phyloP scores from a whole-genome alignment of 2,797 vertebrate genomes.

The Falco biarmicus region DNA sequence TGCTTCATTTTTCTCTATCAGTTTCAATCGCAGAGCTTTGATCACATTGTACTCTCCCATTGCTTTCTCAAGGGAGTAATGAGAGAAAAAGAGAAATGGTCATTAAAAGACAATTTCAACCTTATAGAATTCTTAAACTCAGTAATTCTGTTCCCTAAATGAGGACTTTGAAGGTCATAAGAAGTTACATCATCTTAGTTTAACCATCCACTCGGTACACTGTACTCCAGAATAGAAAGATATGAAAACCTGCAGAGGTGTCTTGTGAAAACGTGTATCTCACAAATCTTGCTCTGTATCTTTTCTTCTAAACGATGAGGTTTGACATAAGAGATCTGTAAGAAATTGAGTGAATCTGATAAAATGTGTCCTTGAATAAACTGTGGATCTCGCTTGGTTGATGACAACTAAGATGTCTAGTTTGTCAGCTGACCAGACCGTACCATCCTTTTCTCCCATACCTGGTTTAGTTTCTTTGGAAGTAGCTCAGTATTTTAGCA shows the following conservation, averaged over 20 bases:
- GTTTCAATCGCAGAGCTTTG: neutral
- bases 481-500: neutral
- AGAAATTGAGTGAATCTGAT: neutral
- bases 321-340: neutral
- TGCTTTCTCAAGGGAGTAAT: neutral
- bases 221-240: neutral
- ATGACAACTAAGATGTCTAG: neutral
- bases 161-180: neutral
- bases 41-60: neutral
- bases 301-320: neutral
- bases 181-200: neutral
- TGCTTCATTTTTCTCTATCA: constrained; percentile 18
- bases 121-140: neutral
- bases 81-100: neutral
- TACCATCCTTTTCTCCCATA: neutral
- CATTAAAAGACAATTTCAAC: neutral
- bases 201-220: neutral
- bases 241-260: neutral
- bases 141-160: neutral
- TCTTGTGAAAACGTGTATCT: neutral
- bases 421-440: neutral
- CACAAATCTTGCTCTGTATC: neutral
- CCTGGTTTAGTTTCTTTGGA: neutral
- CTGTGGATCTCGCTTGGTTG: neutral
- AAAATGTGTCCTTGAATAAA: neutral